These are phyloP conservation scores for Urocynchramus pylzowi DNA, from an alignment of 2,113 vertebrate species.

Conservation along the genomic window DNA sequence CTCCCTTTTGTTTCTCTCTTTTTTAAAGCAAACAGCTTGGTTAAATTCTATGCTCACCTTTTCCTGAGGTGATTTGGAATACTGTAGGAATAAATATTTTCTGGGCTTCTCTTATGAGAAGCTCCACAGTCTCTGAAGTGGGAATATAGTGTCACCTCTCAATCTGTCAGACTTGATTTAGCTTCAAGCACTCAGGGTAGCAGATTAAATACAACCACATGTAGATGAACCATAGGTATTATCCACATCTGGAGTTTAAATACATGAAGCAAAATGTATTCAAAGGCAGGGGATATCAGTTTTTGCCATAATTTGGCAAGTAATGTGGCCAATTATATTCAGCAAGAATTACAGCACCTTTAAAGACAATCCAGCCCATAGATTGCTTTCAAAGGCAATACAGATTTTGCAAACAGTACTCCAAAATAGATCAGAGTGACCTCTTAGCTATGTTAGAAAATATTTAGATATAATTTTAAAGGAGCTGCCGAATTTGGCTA, in stretches of 20 bases:
- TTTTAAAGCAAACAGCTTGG: not conserved
- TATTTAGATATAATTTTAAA: constrained; percentile 36
- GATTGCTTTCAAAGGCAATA: not conserved
- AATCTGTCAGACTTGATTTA: not conserved
- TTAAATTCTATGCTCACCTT: not conserved
- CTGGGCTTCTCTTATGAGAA: not conserved
- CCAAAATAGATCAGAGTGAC: not conserved
- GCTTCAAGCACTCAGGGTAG: not conserved
- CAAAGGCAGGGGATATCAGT: not conserved
- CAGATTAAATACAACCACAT: not conserved
- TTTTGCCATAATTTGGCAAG: not conserved
- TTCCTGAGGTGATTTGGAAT: not conserved
- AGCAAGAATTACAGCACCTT: not conserved
- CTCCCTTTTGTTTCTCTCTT: not conserved
- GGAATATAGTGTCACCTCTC: not conserved
- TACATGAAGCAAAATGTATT: not conserved
- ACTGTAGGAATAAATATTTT: not conserved
- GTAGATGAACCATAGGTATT: not conserved
- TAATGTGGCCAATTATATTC: not conserved
- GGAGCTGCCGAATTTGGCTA: not conserved
- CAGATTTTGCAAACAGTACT: not conserved
- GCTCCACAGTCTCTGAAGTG: not conserved
- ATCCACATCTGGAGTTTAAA: not conserved
- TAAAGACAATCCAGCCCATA: not conserved
- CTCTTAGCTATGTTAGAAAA: constrained; percentile 22